Percentiles rank a stretch among this genome's conserved stretches.
These are phyloP conservation scores for Pygoscelis antarcticus DNA, from an alignment of 2,113 vertebrate genomes.

Conservation along the genomic window DNA sequence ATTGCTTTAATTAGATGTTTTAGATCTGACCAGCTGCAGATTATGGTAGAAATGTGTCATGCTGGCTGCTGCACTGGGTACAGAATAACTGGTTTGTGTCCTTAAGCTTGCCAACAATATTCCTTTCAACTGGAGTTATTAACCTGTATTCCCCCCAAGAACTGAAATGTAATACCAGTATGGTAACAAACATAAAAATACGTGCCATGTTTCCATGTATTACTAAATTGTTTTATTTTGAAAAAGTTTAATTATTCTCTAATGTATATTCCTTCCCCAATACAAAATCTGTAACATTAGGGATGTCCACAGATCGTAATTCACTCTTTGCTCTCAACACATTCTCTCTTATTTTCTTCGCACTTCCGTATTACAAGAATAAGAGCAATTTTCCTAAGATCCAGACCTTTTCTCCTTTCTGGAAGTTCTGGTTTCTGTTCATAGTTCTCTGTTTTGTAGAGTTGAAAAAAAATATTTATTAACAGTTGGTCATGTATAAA, in stretches of 20 bases:
- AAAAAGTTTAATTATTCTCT: not conserved
- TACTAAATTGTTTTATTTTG: not conserved
- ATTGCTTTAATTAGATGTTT: slow-evolving; percentile 34
- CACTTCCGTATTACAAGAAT: not conserved
- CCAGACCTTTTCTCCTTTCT: not conserved
- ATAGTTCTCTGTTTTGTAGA: not conserved
- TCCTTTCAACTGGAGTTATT: not conserved
- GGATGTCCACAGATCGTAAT: not conserved
- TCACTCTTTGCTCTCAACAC: not conserved
- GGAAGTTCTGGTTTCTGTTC: not conserved
- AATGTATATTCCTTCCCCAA: not conserved
- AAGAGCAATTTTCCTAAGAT: not conserved
- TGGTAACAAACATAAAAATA: not conserved
- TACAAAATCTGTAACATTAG: not conserved
- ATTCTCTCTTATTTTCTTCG: not conserved
- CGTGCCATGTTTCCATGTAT: not conserved
- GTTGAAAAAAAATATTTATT: not conserved
- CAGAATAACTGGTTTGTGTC: not conserved
- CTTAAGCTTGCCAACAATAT: not conserved
- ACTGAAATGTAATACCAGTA: not conserved
- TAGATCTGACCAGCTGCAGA: not conserved
- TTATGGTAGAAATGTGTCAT: not conserved
- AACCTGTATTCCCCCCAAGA: not conserved
- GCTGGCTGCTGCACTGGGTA: not conserved
- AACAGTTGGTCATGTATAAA: not conserved